These are phyloP conservation scores for Philereme vetulata DNA, from an alignment of 2,888 invertebrate genomes.

Conservation along the genomic window DNA sequence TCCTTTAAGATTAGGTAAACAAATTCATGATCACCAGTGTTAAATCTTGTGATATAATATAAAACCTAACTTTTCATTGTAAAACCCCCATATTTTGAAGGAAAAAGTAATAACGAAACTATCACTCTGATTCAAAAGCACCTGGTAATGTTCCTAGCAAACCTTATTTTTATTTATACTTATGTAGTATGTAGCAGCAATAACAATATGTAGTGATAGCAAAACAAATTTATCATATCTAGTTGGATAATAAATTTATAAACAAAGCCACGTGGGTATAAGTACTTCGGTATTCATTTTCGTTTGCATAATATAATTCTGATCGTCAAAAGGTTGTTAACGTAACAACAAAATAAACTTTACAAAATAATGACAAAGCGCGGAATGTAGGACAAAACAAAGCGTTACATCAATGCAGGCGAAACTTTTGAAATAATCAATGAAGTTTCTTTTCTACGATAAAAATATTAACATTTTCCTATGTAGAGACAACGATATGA, in stretches of 20 bases:
- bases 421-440: background rate
- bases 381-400: background rate
- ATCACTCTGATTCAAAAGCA: no score
- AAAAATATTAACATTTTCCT: background rate
- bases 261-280: conserved; percentile 27
- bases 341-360: background rate
- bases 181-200: background rate
- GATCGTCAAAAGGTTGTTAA: background rate
- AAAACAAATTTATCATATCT: conserved; percentile 11
- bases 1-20: no score
- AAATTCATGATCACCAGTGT: no score
- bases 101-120: no score
- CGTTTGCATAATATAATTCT: background rate
- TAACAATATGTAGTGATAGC: background rate
- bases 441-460: background rate
- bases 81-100: no score
- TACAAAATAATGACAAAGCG: background rate
- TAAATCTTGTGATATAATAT: no score
- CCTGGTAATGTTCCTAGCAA: no score
- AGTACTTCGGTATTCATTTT: background rate
- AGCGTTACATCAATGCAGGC: background rate
- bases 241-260: conserved; percentile 3
- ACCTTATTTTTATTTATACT: no score
- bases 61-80: no score
- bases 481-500: no score